A percentile compares a stretch with the other conserved stretches of the same genome.
Evolutionary conservation across 2,113 vertebrate species (phyloP).

Genomic region (Callorhinus ursinus): DNA sequence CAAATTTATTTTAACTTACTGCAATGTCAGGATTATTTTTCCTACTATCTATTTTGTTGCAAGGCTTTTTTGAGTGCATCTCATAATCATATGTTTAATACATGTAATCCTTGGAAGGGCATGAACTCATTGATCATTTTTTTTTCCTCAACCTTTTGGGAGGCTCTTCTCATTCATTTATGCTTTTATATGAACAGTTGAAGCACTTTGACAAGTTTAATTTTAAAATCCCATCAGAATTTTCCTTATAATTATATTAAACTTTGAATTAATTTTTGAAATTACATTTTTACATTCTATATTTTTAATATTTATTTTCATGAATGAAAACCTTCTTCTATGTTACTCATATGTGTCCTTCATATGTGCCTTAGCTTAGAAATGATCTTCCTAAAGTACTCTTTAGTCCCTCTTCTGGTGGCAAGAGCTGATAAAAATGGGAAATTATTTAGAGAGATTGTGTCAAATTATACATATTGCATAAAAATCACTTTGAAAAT

Average conservation of each 20-base stretch:
- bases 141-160: background rate
- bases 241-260: background rate
- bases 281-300: background rate
- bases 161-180: background rate
- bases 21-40: background rate
- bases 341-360: background rate
- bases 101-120: background rate
- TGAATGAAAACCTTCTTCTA: background rate
- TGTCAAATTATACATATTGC: background rate
- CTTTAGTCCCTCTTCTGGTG: background rate
- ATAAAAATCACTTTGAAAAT: constrained; percentile 12
- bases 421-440: background rate
- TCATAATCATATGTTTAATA: background rate
- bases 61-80: background rate
- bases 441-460: background rate
- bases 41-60: background rate
- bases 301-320: background rate
- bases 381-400: background rate
- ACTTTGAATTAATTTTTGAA: constrained; percentile 10
- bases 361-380: background rate
- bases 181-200: background rate
- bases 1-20: background rate
- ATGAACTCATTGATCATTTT: background rate
- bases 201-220: background rate
- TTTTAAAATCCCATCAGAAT: background rate